A percentile compares a stretch with the other conserved stretches of the same genome.
Conservation (phyloP, 2,888 invertebrate species). For the Meiosimyza decipiens region DNA sequence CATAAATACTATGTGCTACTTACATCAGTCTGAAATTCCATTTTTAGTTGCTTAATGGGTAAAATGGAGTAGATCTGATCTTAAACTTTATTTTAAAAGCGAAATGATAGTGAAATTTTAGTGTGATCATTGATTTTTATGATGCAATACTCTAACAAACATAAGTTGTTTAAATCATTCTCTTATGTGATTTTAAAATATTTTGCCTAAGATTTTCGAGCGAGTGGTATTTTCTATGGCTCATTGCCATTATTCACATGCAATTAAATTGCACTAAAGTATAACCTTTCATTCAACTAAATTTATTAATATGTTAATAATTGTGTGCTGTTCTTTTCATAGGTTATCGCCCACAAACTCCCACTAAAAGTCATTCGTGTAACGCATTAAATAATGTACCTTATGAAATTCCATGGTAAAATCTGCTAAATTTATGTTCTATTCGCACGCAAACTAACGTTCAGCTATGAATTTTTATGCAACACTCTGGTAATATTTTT, state of each 20-base stretch:
- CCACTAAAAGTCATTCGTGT: not conserved
- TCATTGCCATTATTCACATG: not conserved
- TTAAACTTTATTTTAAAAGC: no score
- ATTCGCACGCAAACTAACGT: slow-evolving; percentile 8
- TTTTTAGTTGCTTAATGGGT: no score
- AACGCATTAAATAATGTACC: not conserved
- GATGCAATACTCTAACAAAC: no score
- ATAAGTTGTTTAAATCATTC: no score
- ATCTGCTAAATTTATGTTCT: slow-evolving; percentile 26
- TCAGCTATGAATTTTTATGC: not conserved
- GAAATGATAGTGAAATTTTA: no score
- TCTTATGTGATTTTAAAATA: no score
- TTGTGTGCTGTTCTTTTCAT: slow-evolving; percentile 43
- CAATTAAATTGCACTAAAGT: slow-evolving; percentile 46
- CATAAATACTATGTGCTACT: no score
- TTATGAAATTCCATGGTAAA: slow-evolving; percentile 17
- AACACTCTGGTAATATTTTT: not conserved
- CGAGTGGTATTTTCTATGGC: not conserved
- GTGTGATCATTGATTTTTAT: no score
- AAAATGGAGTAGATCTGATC: no score
- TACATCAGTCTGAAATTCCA: no score
- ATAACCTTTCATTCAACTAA: slow-evolving; percentile 58
- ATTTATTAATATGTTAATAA: slow-evolving; percentile 64
- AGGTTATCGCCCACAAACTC: not conserved
- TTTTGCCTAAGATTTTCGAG: not conserved